Conservation (phyloP, 1,140 invertebrate species). For the Drosophila kurseongensis region DNA sequence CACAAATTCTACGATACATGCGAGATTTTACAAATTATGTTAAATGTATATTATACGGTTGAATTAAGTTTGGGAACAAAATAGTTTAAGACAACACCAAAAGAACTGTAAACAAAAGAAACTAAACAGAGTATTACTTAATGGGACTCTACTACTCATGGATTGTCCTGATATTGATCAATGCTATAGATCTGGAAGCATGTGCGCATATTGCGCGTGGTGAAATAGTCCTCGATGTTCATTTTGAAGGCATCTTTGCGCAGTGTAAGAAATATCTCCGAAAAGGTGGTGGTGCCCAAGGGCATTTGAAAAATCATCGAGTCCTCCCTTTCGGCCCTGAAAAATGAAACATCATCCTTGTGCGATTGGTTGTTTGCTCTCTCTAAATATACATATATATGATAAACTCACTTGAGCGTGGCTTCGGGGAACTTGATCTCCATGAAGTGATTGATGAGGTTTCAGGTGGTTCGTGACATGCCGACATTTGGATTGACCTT, state of each 20-base stretch:
- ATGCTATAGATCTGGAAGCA: not conserved
- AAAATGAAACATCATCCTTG: not conserved
- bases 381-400: not conserved
- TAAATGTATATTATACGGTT: slow-evolving; percentile 35
- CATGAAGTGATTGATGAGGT: slow-evolving; percentile 63
- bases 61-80: slow-evolving; percentile 17
- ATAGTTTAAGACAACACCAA: not conserved
- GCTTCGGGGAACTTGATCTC: slow-evolving; percentile 59
- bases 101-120: not conserved
- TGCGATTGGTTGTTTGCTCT: not conserved
- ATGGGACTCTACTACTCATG: not conserved
- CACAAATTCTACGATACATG: slow-evolving; percentile 44
- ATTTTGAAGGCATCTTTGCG: slow-evolving; percentile 61
- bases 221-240: slow-evolving; percentile 67
- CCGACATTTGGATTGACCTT: slow-evolving; percentile 57
- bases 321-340: slow-evolving; percentile 25
- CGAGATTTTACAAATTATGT: slow-evolving; percentile 52
- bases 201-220: slow-evolving; percentile 50
- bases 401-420: slow-evolving; percentile 37
- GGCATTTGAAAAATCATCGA: slow-evolving; percentile 49
- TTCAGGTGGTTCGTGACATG: slow-evolving; percentile 49
- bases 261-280: slow-evolving; percentile 47
- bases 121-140: not conserved
- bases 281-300: slow-evolving; percentile 26
- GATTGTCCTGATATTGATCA: not conserved